Evolutionary conservation across 35 echinoderm and acorn worm species (phyloP), one percentile per base, ranked within the genome.

Genomic region (Hemicentrotus pulcherrimus): DNA sequence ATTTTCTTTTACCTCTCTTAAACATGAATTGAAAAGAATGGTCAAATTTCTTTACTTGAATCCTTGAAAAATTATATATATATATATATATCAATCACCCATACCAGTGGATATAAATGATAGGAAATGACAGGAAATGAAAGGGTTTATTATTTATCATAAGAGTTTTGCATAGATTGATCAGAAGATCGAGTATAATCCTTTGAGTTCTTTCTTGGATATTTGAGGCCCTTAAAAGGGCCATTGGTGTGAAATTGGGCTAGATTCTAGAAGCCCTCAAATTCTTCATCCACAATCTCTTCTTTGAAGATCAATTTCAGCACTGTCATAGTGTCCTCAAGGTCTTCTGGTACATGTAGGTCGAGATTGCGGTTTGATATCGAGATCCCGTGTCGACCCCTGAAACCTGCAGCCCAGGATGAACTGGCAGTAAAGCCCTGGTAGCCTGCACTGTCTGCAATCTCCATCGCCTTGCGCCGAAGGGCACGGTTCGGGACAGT

Each of bases 401-500:
- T 94, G 41, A 46, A 52, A 10, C 41, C 28, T n/a, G 5, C 14
- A 30, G 86, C 22, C 94, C 61, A 95, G 14, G 94, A 32, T 1
- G 59, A 60, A 14, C 94, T 61, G 46, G 46, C 60, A 10, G 71
- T 94, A 47, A 94, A 94, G 94, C 85, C 60, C 10, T 1, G 15
- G 28, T 31, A 92, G 88, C 47, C 13, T 2, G 50, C n/a, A 32
- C 91, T 87, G 14, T 91, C 31, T 89, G 95, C 95, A 32, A 94
- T 94, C 61, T 86, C 31, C 91, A 32, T 96, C 46, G 55, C 95
- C 71, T 50, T 92, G 22, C 22, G 41, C 41, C 90, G 61, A 46
- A 94, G 55, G 9, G 91, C 61, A 19, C 33, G 13, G 31, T 31
- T 85, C 32, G 48, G 78, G 9, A 94, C 12, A 6, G 33, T 86